Evolutionary conservation across 2,113 vertebrate genomes (phyloP).

Genomic region (Pelecanoides urinatrix): DNA sequence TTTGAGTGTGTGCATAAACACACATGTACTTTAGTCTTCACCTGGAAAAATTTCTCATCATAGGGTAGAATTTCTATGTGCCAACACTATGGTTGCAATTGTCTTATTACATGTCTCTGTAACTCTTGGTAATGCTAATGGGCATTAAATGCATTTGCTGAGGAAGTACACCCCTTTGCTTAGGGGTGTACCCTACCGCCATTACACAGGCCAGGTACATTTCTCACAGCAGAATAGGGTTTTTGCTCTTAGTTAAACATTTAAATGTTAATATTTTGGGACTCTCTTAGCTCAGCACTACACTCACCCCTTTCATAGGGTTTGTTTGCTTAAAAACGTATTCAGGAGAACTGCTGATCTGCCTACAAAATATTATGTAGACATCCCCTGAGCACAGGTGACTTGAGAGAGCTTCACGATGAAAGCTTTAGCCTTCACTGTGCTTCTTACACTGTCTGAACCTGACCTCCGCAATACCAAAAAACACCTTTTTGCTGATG

Average conservation of each 20-base stretch:
- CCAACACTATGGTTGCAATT: background rate
- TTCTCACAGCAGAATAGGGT: background rate
- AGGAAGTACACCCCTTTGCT: background rate
- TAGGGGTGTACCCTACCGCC: background rate
- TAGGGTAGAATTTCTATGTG: background rate
- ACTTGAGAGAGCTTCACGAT: background rate
- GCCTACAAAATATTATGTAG: background rate
- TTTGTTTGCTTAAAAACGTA: background rate
- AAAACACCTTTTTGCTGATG: background rate
- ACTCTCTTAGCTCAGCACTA: background rate
- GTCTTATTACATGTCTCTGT: background rate
- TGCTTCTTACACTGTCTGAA: background rate
- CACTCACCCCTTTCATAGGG: background rate
- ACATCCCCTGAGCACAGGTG: fast-evolving
- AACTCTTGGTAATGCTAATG: background rate
- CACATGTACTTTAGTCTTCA: background rate
- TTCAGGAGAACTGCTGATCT: background rate
- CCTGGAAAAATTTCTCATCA: background rate
- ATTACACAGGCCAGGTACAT: background rate
- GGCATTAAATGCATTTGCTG: background rate
- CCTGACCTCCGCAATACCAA: background rate
- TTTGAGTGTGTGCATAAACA: background rate
- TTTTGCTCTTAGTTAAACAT: background rate
- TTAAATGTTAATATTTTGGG: background rate
- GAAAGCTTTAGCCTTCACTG: background rate